Base-by-base conservation (phyloP, 30 jellyfish, hydroid and myxozoan species). In the Catostylus mosaicus region DNA sequence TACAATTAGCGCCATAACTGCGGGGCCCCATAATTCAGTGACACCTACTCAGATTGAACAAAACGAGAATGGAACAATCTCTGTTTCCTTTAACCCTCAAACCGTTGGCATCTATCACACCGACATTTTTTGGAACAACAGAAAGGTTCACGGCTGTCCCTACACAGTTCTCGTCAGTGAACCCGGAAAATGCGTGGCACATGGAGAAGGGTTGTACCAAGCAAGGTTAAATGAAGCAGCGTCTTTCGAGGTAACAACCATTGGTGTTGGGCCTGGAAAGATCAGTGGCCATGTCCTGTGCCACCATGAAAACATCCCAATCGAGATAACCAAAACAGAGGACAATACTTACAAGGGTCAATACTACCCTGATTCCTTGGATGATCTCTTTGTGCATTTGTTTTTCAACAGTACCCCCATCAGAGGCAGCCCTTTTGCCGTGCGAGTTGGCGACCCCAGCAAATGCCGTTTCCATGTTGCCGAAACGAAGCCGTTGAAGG, bases 211-310 rank as follows among this genome's bases (percentile, higher is more conserved):
- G 57, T 84, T 94, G 69, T 65, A 94, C 20, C 96, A 88, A 70
- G 88, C 97, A 48, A 86, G 97, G 0, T 61, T 94, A n/a, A 67
- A 82, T 61, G 99, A 94, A 60, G 89, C 82, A 16, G 78, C 93
- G 0, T 26, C 64, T 26, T 94, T 94, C 57, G 96, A 94, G 46
- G 96, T 94, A 26, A 72, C 97, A 23, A 88, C 99, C 37, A 77
- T 72, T 22, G 99, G 97, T 23, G 99, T 95, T 19, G 99, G 99
- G 23, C 99, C 99, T 3, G 99, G 99, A n/a, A 88, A 67, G 19
- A 37, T 94, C 34, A 30, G 66, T 46, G 95, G 94, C 4, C 56
- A 62, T 76, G 91, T 90, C 67, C 91, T 67, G 50, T 64, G 74
- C 31, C 73, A 88, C 27, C 86, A 87, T 9, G 88, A 71, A 38